These are phyloP conservation scores for Odocoileus hemionus DNA, from an alignment of 2,113 vertebrate genomes.

Conservation along the genomic window DNA sequence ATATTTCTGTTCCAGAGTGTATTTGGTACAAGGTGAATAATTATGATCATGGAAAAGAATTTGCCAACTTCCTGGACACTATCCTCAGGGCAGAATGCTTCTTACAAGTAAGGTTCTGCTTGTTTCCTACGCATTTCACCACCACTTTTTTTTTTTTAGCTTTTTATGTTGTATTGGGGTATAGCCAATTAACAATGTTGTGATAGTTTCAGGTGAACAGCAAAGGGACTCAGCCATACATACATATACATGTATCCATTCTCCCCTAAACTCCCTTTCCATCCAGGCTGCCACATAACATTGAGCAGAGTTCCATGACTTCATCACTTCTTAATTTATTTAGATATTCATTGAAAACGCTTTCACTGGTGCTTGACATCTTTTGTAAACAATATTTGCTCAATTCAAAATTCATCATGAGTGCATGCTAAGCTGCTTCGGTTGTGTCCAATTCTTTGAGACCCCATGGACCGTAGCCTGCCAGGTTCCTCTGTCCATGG, in stretches of 20 bases:
- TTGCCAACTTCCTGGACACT: slow-evolving; percentile 84
- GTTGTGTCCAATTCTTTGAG: background rate
- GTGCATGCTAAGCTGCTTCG: background rate
- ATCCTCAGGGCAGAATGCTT: slow-evolving; percentile 87
- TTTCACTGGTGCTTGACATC: background rate
- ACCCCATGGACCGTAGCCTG: background rate
- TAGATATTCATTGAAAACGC: background rate
- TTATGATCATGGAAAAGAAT: slow-evolving; percentile 79
- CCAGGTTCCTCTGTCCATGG: background rate
- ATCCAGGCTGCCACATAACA: background rate
- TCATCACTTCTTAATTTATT: background rate
- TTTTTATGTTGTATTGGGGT: background rate
- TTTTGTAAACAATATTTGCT: slow-evolving; percentile 30
- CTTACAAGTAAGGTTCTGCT: slow-evolving; percentile 86
- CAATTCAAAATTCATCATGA: slow-evolving; percentile 10
- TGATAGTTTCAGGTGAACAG: background rate
- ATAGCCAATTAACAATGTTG: background rate
- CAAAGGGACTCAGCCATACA: background rate
- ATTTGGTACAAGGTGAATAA: slow-evolving; percentile 83
- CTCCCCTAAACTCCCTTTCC: background rate
- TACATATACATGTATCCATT: background rate
- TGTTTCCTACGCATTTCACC: background rate
- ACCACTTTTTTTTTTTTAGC: background rate
- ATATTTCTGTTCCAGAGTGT: slow-evolving; percentile 83
- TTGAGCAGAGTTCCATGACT: background rate